phyloP scores from a whole-genome alignment of 2,113 vertebrate genomes.

The Heloderma charlesbogerti region DNA sequence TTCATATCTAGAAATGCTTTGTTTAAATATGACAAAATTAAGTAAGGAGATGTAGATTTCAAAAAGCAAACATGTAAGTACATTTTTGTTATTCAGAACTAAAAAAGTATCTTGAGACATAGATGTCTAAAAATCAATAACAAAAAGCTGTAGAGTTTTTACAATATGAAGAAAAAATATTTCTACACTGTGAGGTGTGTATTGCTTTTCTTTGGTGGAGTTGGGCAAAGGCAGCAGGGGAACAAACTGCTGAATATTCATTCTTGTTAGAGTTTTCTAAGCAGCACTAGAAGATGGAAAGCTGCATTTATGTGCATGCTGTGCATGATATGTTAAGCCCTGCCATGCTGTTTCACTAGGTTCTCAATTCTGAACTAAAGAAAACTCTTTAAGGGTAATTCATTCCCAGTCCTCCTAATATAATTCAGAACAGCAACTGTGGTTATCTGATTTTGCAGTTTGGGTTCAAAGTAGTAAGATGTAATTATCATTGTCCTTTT shows the following conservation, averaged over 20 bases:
- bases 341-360: background rate
- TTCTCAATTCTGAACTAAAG: constrained; percentile 22
- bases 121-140: constrained; percentile 1
- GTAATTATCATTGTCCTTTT: background rate
- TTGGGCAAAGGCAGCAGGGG: constrained; percentile 27
- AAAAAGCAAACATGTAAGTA: background rate
- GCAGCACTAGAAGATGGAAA: constrained; percentile 32
- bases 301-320: constrained; percentile 37
- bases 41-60: background rate
- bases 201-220: constrained; percentile 6
- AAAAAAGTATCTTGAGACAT: background rate
- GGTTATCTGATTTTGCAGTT: constrained; percentile 36
- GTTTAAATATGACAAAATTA: constrained; percentile 4
- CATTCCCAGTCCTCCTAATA: constrained; percentile 4
- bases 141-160: background rate
- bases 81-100: background rate
- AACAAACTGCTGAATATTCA: constrained; percentile 53
- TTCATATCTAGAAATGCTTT: constrained; percentile 11
- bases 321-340: background rate
- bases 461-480: constrained; percentile 27
- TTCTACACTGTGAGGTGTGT: background rate
- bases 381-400: constrained; percentile 51
- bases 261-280: constrained; percentile 46
- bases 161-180: background rate
- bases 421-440: constrained; percentile 41